These are phyloP conservation scores for Hyperoodon ampullatus DNA, from an alignment of 2,113 vertebrate species.

Conservation along the genomic window DNA sequence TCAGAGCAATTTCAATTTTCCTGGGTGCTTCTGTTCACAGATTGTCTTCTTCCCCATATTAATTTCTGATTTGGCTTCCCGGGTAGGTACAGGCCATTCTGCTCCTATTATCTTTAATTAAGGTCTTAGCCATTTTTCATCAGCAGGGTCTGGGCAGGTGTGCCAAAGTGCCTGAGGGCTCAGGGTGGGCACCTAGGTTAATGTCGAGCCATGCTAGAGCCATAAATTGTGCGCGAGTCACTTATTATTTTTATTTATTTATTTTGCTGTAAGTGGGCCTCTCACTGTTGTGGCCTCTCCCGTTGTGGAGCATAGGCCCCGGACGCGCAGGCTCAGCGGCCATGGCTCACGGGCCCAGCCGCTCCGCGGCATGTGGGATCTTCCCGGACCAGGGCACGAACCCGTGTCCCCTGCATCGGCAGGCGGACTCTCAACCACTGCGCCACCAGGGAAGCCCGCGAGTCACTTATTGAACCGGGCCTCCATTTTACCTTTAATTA, in stretches of 20 bases:
- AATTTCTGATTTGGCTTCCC: slow-evolving; percentile 65
- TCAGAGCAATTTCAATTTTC: neutral
- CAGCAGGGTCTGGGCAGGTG: slow-evolving; percentile 65
- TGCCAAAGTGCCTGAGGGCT: slow-evolving; percentile 72
- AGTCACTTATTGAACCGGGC: slow-evolving; percentile 69
- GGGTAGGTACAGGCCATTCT: slow-evolving; percentile 2
- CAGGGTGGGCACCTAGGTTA: slow-evolving; percentile 74
- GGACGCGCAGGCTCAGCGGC: too few species aligned
- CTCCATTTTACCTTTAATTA: slow-evolving; percentile 79
- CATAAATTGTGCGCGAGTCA: slow-evolving; percentile 66
- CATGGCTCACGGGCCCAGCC: too few species aligned
- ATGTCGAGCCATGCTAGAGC: slow-evolving; percentile 52
- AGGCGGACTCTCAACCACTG: too few species aligned
- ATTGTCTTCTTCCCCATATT: slow-evolving; percentile 25
- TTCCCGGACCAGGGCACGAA: too few species aligned
- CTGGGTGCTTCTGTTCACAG: slow-evolving; percentile 3
- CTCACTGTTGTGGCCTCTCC: too few species aligned
- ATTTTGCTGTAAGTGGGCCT: too few species aligned
- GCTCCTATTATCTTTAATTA: slow-evolving; percentile 75
- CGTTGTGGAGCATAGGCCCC: too few species aligned
- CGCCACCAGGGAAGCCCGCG: too few species aligned
- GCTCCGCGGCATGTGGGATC: too few species aligned
- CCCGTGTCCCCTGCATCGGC: too few species aligned
- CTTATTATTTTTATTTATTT: too few species aligned
- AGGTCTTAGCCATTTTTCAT: slow-evolving; percentile 72